phyloP scores from a whole-genome alignment of 2,113 vertebrate species.

The Petrocephalus zakoni region DNA sequence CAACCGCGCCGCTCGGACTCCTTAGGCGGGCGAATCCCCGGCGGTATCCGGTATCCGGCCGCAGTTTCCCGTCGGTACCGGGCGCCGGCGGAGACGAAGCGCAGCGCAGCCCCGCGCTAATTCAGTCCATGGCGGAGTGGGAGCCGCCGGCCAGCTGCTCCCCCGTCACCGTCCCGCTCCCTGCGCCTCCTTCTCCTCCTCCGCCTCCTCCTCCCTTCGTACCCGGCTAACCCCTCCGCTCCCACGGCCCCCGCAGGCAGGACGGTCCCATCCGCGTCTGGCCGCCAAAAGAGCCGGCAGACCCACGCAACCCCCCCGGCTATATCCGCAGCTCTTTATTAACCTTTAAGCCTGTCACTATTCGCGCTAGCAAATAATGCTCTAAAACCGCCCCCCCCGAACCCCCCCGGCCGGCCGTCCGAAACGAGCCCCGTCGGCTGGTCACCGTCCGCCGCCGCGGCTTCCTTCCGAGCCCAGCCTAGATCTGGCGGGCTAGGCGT shows the following conservation, averaged over 20 bases:
- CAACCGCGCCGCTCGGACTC: too few relatives aligned
- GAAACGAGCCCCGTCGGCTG: neutral
- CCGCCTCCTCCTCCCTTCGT: neutral
- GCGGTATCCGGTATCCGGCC: too few relatives aligned
- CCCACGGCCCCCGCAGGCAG: constrained; percentile 2
- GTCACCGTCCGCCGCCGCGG: neutral
- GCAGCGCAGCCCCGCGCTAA: neutral
- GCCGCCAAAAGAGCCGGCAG: constrained; percentile 18
- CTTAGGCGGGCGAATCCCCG: too few relatives aligned
- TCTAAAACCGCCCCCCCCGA: constrained; percentile 34
- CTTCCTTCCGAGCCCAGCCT: neutral
- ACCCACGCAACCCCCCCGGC: constrained; percentile 25
- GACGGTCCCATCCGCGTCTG: constrained; percentile 31
- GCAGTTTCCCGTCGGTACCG: neutral
- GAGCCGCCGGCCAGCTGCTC: constrained; percentile 48
- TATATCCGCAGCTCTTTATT: constrained; percentile 42
- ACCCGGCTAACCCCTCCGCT: constrained; percentile 20
- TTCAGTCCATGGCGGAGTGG: constrained; percentile 58
- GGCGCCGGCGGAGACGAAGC: constrained; percentile 23
- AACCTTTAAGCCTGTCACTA: neutral
- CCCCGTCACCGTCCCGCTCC: constrained; percentile 36
- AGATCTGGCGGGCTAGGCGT: neutral
- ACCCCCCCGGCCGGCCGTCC: constrained; percentile 37
- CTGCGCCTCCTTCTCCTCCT: neutral
- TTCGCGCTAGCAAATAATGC: constrained; percentile 39